Evolutionary conservation across 2,797 vertebrate species (phyloP).

Genomic region (Euthynnus affinis): DNA sequence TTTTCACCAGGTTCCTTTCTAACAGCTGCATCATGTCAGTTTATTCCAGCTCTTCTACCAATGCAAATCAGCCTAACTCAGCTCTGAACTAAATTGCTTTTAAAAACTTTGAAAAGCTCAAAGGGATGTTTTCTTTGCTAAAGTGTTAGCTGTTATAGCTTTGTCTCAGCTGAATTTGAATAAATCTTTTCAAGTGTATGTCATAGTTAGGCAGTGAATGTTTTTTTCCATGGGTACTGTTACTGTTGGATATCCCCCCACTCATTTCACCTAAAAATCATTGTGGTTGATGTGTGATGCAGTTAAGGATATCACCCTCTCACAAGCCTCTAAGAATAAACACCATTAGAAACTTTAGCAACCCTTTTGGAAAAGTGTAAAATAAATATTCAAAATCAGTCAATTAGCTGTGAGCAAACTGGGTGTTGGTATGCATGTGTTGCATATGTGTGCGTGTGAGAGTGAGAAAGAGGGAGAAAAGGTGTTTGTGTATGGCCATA

Average conservation of each 20-base stretch:
- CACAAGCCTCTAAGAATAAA: neutral
- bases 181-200: neutral
- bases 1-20: constrained; percentile 22
- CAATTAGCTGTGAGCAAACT: constrained; percentile 3
- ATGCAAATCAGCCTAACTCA: constrained; percentile 22
- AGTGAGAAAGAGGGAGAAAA: constrained; percentile 20
- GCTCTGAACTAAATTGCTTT: constrained; percentile 1
- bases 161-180: constrained; percentile 10
- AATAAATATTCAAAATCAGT: constrained; percentile 8
- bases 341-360: constrained; percentile 16
- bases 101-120: neutral
- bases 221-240: neutral
- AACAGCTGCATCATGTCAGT: constrained; percentile 27
- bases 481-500: constrained; percentile 40
- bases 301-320: constrained; percentile 11
- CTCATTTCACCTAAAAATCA: neutral
- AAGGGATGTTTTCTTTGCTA: neutral
- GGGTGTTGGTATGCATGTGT: neutral
- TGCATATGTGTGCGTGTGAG: neutral
- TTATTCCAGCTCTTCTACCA: constrained; percentile 35
- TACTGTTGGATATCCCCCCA: neutral
- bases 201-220: neutral
- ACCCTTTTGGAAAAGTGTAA: constrained; percentile 6
- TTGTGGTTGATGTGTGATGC: neutral
- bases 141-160: constrained; percentile 2